Base-by-base conservation (phyloP, 2,113 vertebrate genomes). In the Microtus richardsoni region DNA sequence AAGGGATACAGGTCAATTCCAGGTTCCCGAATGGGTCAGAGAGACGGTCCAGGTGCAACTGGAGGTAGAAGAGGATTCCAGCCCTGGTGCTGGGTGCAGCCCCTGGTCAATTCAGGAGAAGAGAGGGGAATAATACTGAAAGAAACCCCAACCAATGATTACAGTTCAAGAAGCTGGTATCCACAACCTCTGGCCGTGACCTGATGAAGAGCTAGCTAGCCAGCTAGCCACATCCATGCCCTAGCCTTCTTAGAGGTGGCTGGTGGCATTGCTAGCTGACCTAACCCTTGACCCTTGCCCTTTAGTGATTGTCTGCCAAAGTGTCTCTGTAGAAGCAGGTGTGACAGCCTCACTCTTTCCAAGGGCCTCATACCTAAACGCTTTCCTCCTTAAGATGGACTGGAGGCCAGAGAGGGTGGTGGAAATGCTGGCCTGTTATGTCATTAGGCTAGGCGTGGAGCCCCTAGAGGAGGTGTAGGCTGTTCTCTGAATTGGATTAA, bases 41-140 rank as follows among this genome's bases (percentile, higher is more conserved):
- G 47, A n/a, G 30, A 2, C 0, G 1, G 11, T 24, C 49, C 1
- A 58, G 77, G 17, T 22, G 26, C 24, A n/a, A 5, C 44, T 33
- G 5, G 21, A 68, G 49, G 49, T 3, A 4, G 16, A 28, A 41
- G 49, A n/a, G n/a, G 87, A 47, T 28, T 33, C 30, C 4, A 7
- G 52, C 24, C 22, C 9, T 28, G 22, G 66, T 28, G 36, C 3
- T 30, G 22, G 19, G 62, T 22, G 16, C 14, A 24, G 66, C 58
- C 30, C 10, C 4, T 3, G 4, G 11, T 24, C 33, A 58, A 62
- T 10, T n/a, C 24, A 3, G 21, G 11, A 22, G 0, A n/a, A 36
- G 30, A 49, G 47, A 36, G 7, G 54, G 71, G 26, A 2, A 0
- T 49, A 21, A 39, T 16, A 47, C 60, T 1, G 19, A 26, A 70